Evolutionary conservation across 2,888 invertebrate species (phyloP).

Genomic region (Phragmatobia fuliginosa): DNA sequence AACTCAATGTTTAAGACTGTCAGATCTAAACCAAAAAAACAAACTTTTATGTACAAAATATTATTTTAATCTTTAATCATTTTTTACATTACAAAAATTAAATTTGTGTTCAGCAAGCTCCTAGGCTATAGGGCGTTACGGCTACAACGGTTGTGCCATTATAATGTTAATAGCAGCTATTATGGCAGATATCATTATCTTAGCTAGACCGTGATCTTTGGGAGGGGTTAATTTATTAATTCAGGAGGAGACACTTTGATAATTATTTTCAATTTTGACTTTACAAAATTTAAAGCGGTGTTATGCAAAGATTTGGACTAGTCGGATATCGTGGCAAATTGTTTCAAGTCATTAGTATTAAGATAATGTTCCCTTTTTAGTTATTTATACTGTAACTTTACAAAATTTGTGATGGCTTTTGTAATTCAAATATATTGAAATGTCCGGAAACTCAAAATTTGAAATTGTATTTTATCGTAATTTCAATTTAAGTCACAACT

Average conservation of each 20-base stretch:
- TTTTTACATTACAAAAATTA: not conserved
- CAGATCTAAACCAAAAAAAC: too few relatives aligned
- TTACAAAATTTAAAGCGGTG: conserved; percentile 43
- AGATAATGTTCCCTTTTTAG: conserved; percentile 3
- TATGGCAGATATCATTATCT: conserved; percentile 66
- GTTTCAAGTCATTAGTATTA: conserved; percentile 8
- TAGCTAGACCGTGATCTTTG: conserved; percentile 52
- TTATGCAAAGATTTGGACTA: conserved; percentile 34
- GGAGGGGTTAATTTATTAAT: conserved; percentile 65
- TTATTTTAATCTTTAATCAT: not conserved
- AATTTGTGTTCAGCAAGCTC: not conserved
- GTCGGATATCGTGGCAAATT: conserved; percentile 34
- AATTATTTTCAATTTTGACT: conserved; percentile 56
- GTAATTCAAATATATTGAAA: not conserved
- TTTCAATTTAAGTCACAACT: not conserved
- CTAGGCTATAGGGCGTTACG: conserved; percentile 42
- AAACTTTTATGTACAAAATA: too few relatives aligned
- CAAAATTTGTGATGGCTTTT: not conserved
- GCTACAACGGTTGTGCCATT: conserved; percentile 58
- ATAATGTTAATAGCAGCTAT: conserved; percentile 68
- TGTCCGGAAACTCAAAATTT: not conserved
- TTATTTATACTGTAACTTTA: not conserved
- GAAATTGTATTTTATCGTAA: not conserved
- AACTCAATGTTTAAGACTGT: too few relatives aligned
- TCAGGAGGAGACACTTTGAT: conserved; percentile 39